Base-by-base conservation (phyloP, 2,797 vertebrate species). In the Setipinna tenuifilis region DNA sequence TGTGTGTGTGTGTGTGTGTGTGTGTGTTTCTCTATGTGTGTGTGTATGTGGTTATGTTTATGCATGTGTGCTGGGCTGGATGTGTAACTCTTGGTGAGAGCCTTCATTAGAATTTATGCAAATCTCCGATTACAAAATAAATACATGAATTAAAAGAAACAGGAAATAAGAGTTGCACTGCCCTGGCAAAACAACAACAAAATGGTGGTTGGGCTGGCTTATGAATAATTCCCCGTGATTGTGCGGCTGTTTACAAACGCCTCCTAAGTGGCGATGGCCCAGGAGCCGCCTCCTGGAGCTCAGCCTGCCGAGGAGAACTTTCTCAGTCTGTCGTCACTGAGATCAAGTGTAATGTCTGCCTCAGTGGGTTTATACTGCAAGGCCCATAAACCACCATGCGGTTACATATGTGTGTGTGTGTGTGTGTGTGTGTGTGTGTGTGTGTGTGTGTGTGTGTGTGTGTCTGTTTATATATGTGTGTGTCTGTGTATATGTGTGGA, bases 141-240 rank as follows among this genome's bases (percentile, higher is more conserved):
- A 78, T 78, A 41, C 19, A 35, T 44, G 35, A 78, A 78, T 78
- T 0, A 78, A 78, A 78, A 85, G 80, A 90, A 90, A 87, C 59
- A 86, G 2, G 31, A 89, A 86, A 89, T 85, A 75, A 82, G 91
- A 85, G 58, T 28, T 3, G 61, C 85, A 87, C 83, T 83, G 86
- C 89, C 88, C 90, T 87, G 85, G 85, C 87, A 89, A 83, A 88
- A 87, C 85, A 90, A 90, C 87, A 90, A 87, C 88, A 92, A 88
- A 84, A 92, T 90, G 86, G 89, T 92, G 85, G 86, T 84, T 87
- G 85, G 86, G 85, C 90, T 91, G 86, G 85, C 90, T 91, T 85
- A 93, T 95, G 89, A 93, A 94, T 94, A 90, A 94, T 94, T 95
- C 90, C 82, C 81, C 87, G 93, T 93, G 90, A 93, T 92, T 91